Conservation (phyloP, 2,113 vertebrate species). For the Cyanoliseus patagonus region DNA sequence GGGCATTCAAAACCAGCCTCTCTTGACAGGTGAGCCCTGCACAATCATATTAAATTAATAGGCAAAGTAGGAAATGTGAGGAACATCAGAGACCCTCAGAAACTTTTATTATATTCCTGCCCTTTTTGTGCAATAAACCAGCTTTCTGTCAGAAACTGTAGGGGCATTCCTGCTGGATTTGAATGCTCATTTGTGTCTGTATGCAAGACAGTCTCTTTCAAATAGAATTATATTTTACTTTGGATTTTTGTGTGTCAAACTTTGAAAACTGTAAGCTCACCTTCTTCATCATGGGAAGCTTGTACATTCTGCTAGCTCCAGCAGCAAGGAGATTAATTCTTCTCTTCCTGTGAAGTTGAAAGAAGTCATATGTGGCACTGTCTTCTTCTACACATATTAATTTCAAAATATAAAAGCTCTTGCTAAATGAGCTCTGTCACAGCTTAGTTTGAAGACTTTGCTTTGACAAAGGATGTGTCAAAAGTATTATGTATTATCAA, state of each 20-base stretch:
- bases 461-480: background rate
- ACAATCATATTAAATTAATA: conserved; percentile 58
- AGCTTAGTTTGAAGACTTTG: background rate
- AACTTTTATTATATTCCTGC: conserved; percentile 28
- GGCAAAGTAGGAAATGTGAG: conserved; percentile 39
- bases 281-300: background rate
- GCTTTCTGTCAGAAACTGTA: background rate
- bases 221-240: background rate
- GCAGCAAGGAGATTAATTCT: background rate
- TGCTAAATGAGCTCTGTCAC: background rate
- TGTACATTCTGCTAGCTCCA: background rate
- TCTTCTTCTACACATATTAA: background rate
- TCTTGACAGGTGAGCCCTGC: conserved; percentile 26
- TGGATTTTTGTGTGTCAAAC: background rate
- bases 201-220: background rate
- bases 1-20: background rate
- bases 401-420: background rate
- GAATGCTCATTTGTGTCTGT: background rate
- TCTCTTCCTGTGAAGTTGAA: background rate
- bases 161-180: background rate
- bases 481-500: background rate
- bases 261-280: background rate
- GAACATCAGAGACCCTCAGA: conserved; percentile 10
- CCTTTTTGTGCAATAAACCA: conserved; percentile 10
- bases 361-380: background rate